These are phyloP conservation scores for Phylloscopus whistleri DNA, from an alignment of 2,113 vertebrate genomes.

Conservation along the genomic window DNA sequence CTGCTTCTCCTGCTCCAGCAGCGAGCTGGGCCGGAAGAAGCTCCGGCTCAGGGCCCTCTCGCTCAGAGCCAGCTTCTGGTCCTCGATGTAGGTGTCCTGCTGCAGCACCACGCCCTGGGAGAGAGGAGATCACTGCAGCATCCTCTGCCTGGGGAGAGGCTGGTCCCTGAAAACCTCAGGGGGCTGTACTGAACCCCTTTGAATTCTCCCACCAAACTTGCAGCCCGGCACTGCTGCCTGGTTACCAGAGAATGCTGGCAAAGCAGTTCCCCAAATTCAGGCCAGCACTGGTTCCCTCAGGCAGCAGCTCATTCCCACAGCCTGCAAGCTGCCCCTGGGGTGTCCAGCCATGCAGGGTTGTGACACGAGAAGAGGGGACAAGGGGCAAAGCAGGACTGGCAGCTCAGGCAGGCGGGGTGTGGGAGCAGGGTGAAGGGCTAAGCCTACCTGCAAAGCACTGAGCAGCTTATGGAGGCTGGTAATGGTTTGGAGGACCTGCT, in stretches of 20 bases:
- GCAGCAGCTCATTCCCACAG: neutral
- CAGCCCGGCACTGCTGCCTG: neutral
- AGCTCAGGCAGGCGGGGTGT: neutral
- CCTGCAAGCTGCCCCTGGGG: accelerated
- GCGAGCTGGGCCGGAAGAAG: slow-evolving; percentile 79
- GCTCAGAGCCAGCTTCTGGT: slow-evolving; percentile 86
- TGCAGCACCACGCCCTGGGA: slow-evolving; percentile 88
- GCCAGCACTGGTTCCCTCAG: neutral
- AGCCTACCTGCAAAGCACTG: slow-evolving; percentile 85
- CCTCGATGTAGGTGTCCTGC: slow-evolving; percentile 94
- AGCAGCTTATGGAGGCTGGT: slow-evolving; percentile 87
- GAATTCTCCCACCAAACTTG: neutral
- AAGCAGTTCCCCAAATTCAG: neutral
- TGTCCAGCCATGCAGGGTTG: neutral
- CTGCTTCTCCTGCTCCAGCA: slow-evolving; percentile 97
- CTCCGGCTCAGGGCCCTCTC: slow-evolving; percentile 76
- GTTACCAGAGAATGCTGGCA: neutral
- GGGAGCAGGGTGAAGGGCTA: neutral
- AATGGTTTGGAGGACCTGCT: slow-evolving; percentile 88
- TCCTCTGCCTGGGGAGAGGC: accelerated
- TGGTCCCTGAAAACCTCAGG: neutral
- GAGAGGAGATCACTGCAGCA: neutral
- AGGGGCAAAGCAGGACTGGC: accelerated
- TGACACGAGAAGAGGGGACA: neutral
- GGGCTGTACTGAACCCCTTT: neutral